Evolutionary conservation across 2,888 invertebrate species (phyloP).

Genomic region (Enoplolaimus lenunculus): DNA sequence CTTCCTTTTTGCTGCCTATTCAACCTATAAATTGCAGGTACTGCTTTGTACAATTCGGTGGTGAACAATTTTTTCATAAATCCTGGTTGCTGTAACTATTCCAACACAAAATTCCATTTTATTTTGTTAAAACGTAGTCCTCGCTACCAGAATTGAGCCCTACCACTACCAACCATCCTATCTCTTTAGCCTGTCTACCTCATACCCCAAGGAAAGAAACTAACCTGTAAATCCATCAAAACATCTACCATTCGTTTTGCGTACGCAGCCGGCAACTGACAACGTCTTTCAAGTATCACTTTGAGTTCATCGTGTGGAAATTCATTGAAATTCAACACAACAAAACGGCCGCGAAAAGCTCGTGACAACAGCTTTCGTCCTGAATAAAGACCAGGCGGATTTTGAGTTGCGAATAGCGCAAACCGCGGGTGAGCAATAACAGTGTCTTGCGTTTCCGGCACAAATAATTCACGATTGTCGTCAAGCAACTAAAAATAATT

Average conservation of each 20-base stretch:
- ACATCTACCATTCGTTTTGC: slow-evolving; percentile 76
- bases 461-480: slow-evolving; percentile 92
- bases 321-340: slow-evolving; percentile 88
- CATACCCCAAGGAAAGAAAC: too few relatives aligned
- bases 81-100: too few relatives aligned
- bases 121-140: too few relatives aligned
- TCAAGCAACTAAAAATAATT: slow-evolving; percentile 54
- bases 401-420: slow-evolving; percentile 95
- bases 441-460: slow-evolving; percentile 83
- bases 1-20: too few relatives aligned
- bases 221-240: slow-evolving; percentile 74
- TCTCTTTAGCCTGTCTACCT: too few relatives aligned
- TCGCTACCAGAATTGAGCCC: too few relatives aligned
- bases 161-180: too few relatives aligned
- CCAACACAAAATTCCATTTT: too few relatives aligned
- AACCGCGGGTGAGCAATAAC: slow-evolving; percentile 85
- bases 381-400: slow-evolving; percentile 81
- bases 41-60: too few relatives aligned
- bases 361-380: slow-evolving; percentile 84
- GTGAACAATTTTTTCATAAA: too few relatives aligned
- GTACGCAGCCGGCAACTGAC: slow-evolving; percentile 70
- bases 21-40: too few relatives aligned
- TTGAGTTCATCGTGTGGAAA: slow-evolving; percentile 76
- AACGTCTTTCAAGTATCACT: slow-evolving; percentile 70
- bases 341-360: slow-evolving; percentile 91